These are phyloP conservation scores for Eidolon dupreanum DNA, from an alignment of 2,797 vertebrate genomes.

Conservation along the genomic window DNA sequence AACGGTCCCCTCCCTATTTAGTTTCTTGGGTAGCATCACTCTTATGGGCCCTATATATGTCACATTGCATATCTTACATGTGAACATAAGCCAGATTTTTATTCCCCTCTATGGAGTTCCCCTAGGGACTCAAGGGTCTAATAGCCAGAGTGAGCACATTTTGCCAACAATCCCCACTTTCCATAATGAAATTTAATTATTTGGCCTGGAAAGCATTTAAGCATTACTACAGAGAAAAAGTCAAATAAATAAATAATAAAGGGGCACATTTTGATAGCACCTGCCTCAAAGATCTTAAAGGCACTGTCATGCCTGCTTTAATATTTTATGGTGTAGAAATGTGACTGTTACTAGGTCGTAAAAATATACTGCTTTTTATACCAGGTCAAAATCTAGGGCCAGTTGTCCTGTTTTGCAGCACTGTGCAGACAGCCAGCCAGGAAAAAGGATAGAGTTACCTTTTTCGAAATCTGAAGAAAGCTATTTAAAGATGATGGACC, in stretches of 20 bases:
- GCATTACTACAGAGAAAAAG: slow-evolving; percentile 56
- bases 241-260: slow-evolving; percentile 82
- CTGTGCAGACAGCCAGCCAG: slow-evolving; percentile 17
- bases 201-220: slow-evolving; percentile 76
- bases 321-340: slow-evolving; percentile 81
- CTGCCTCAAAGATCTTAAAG: slow-evolving; percentile 75
- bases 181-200: slow-evolving; percentile 80
- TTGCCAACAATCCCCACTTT: slow-evolving; percentile 65
- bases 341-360: slow-evolving; percentile 75
- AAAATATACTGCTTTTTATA: slow-evolving; percentile 75
- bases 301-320: slow-evolving; percentile 74
- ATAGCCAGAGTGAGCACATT: slow-evolving; percentile 59
- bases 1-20: background rate
- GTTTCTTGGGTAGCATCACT: background rate
- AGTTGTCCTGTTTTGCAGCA: slow-evolving; percentile 48
- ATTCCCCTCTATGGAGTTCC: background rate
- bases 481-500: slow-evolving; percentile 69
- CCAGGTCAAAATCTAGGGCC: slow-evolving; percentile 58
- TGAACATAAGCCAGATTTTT: slow-evolving; percentile 32
- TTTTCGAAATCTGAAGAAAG: slow-evolving; percentile 60
- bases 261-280: slow-evolving; percentile 75
- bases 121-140: slow-evolving; percentile 18
- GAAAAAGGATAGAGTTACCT: slow-evolving; percentile 25
- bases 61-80: slow-evolving; percentile 29
- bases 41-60: slow-evolving; percentile 24